Evolutionary conservation across 2,113 vertebrate species (phyloP).

Genomic region (Pungitius pungitius): DNA sequence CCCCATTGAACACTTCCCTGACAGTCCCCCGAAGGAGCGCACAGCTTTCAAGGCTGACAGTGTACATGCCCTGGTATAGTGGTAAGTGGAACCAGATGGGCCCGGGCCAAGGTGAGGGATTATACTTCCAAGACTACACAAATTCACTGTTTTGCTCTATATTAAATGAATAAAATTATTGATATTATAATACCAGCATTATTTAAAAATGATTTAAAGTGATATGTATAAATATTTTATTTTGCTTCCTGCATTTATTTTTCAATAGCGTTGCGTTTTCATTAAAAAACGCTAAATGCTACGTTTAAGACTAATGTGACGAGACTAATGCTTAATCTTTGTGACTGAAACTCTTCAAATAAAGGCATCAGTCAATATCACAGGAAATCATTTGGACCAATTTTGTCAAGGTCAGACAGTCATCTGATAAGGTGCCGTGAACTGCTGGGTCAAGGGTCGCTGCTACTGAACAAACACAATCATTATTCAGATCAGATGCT

Average conservation of each 20-base stretch:
- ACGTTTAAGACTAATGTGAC: conserved; percentile 10
- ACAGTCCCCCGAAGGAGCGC: conserved; percentile 73
- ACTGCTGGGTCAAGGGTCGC: conserved; percentile 80
- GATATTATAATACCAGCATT: neutral
- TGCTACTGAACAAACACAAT: conserved; percentile 81
- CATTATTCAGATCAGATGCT: conserved; percentile 66
- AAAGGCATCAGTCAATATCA: conserved; percentile 78
- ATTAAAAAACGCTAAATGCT: conserved; percentile 18
- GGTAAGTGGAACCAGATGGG: conserved; percentile 82
- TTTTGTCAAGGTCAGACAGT: conserved; percentile 88
- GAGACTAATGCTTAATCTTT: conserved; percentile 17
- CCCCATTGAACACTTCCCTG: conserved; percentile 74
- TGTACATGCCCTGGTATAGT: conserved; percentile 74
- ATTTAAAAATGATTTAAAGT: neutral
- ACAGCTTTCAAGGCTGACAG: conserved; percentile 76
- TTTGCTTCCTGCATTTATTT: neutral
- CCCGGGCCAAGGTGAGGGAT: conserved; percentile 71
- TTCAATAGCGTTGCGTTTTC: neutral
- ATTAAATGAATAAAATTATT: conserved; percentile 18
- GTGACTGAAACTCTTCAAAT: conserved; percentile 45
- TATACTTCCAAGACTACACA: conserved; percentile 58
- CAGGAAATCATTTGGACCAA: conserved; percentile 89
- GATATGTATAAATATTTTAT: neutral
- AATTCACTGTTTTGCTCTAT: conserved; percentile 42
- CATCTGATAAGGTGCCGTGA: conserved; percentile 85